phyloP scores from a whole-genome alignment of 2,888 invertebrate genomes.

The Parelbella ahira region DNA sequence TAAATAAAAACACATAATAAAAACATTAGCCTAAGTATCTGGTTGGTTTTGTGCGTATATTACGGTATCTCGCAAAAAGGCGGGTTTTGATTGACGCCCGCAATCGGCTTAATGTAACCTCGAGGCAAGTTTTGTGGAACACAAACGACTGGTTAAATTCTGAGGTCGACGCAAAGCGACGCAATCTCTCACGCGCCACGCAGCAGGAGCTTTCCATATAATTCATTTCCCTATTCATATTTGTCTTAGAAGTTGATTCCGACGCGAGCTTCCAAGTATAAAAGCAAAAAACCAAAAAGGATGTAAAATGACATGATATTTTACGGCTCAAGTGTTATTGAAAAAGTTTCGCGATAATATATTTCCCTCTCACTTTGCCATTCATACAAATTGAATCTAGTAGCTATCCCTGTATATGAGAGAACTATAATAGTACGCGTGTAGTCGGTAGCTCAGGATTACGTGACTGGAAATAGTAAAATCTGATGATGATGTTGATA shows the following conservation, averaged over 20 bases:
- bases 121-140: conserved; percentile 72
- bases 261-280: conserved; percentile 32
- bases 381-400: conserved; percentile 53
- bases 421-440: conserved; percentile 35
- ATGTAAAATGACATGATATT: conserved; percentile 51
- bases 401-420: conserved; percentile 40
- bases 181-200: conserved; percentile 77
- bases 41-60: conserved; percentile 45
- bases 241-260: conserved; percentile 72
- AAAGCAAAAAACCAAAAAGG: conserved; percentile 37
- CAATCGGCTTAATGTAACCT: conserved; percentile 80
- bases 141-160: conserved; percentile 77
- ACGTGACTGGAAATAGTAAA: conserved; percentile 81
- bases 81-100: conserved; percentile 76
- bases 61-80: conserved; percentile 65
- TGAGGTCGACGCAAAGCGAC: conserved; percentile 76
- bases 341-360: conserved; percentile 52
- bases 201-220: conserved; percentile 73
- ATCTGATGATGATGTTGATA: conserved; percentile 80
- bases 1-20: conserved; percentile 31
- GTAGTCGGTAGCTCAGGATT: conserved; percentile 73
- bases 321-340: conserved; percentile 50
- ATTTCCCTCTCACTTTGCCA: conserved; percentile 45
- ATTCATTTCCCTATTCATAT: conserved; percentile 78
- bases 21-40: conserved; percentile 50